Evolutionary conservation across 2,113 vertebrate genomes (phyloP).

Genomic region (Peromyscus polionotus): DNA sequence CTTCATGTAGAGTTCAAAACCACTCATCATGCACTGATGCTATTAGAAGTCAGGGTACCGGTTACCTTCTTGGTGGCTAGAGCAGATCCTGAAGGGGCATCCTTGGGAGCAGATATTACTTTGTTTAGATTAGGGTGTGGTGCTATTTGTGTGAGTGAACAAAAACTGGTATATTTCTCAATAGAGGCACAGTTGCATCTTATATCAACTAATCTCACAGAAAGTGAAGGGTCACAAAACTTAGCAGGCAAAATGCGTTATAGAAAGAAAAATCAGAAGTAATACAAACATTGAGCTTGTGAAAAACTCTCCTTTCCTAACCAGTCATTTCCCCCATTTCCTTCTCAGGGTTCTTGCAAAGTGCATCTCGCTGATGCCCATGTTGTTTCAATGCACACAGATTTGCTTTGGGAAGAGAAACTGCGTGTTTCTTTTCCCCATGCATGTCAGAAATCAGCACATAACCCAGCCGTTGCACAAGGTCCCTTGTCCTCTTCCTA

Average conservation of each 20-base stretch:
- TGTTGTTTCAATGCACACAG: not conserved
- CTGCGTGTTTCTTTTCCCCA: not conserved
- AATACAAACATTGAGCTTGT: slow-evolving; percentile 12
- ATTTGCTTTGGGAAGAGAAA: slow-evolving; percentile 31
- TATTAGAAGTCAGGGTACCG: not conserved
- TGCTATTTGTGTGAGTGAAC: not conserved
- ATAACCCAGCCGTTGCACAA: not conserved
- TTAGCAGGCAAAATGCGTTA: not conserved
- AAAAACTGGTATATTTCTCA: not conserved
- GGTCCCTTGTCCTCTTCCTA: not conserved
- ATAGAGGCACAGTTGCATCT: not conserved
- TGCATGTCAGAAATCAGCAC: not conserved
- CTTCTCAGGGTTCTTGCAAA: slow-evolving; percentile 12
- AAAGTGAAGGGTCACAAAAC: not conserved
- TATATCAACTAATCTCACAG: not conserved
- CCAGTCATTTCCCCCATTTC: not conserved
- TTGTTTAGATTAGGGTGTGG: not conserved
- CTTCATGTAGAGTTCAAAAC: slow-evolving; percentile 43
- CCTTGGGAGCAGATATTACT: not conserved
- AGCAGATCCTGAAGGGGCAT: not conserved
- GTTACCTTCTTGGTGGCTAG: not conserved
- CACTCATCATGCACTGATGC: not conserved
- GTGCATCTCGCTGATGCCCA: not conserved
- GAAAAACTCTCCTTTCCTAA: not conserved
- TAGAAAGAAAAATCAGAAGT: not conserved